Evolutionary conservation across 1,140 invertebrate species (phyloP), one percentile per base, ranked within the genome.

Genomic region (Helicoverpa zea): DNA sequence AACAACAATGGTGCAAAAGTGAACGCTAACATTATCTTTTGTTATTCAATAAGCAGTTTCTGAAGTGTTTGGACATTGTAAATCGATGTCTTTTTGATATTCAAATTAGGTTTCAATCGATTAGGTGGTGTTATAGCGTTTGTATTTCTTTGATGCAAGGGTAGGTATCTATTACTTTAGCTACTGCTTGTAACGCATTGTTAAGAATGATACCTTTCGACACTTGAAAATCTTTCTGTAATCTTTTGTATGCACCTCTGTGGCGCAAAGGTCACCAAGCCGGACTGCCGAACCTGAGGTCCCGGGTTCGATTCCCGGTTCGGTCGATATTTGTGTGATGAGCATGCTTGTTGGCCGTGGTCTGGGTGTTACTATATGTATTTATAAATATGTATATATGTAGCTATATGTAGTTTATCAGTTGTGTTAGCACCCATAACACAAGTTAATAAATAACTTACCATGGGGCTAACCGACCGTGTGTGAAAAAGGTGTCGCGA

Each of bases 31-130:
- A 66, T 54, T 61, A 64, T 77, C 61, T 75, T 61, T 77, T 77
- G 35, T 64, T 77, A 77, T 64, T 77, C 75, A 77, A 74, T 74
- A 58, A 74, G 30, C 18, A 35, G 75, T 47, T 43, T 58, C 54
- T 76, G 47, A 64, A 63, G 61, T 77, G 47, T 77, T 64, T 66
- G 61, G 61, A 64, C 43, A 64, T 66, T 77, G 49, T 51, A n/a
- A 68, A 79, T 70, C 52, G 51, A 70, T 79, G 54, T 70, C 64
- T 79, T 68, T 70, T 79, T 56, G 49, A 79, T 68, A 68, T 79
- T 68, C 52, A 79, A 79, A 79, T 79, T 68, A 43, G 49, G 1
- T 70, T 56, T 70, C 35, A 58, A 68, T 79, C 63, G 76, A 49
- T 79, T 72, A 72, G 68, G 47, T 54, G 43, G 64, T 72, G 29